phyloP scores from a whole-genome alignment of 2,797 vertebrate species.

The Rhinichthys osculus region DNA sequence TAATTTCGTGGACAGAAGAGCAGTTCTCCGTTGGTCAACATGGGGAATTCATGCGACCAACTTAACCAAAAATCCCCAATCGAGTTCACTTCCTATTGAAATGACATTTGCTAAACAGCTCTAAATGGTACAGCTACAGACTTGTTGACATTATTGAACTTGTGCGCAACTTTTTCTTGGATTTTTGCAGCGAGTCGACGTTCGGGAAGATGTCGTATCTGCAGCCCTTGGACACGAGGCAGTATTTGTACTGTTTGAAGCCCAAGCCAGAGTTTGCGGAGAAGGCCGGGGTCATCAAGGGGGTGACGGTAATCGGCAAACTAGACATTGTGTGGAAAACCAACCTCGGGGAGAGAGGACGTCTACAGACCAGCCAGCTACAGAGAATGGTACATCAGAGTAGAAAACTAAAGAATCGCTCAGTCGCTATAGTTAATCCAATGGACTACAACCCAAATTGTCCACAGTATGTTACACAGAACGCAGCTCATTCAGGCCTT shows the following conservation, averaged over 20 bases:
- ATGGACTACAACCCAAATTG: background rate
- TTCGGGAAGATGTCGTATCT: slow-evolving; percentile 98
- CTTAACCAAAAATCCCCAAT: background rate
- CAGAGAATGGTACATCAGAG: slow-evolving; percentile 89
- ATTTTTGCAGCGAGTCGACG: slow-evolving; percentile 84
- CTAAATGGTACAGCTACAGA: background rate
- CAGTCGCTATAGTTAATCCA: background rate
- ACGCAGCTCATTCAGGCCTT: background rate
- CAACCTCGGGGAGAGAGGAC: slow-evolving; percentile 94
- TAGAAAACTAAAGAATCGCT: background rate
- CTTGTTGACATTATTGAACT: background rate
- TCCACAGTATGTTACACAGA: background rate
- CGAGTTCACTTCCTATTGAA: background rate
- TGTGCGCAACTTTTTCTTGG: background rate
- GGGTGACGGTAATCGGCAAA: slow-evolving; percentile 97
- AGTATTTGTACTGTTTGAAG: slow-evolving; percentile 96
- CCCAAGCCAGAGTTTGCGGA: slow-evolving; percentile 97
- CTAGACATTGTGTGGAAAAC: slow-evolving; percentile 99
- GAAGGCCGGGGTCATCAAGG: slow-evolving; percentile 97
- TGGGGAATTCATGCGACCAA: background rate
- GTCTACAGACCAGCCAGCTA: slow-evolving; percentile 96
- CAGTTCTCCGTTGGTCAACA: background rate
- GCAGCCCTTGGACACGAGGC: slow-evolving; percentile 96
- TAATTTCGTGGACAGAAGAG: background rate
- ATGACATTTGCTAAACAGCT: background rate